Percentiles rank a stretch among this genome's conserved stretches.
phyloP scores from a whole-genome alignment of 64 coral and sea anemone genomes.

The Anthopleura sola region DNA sequence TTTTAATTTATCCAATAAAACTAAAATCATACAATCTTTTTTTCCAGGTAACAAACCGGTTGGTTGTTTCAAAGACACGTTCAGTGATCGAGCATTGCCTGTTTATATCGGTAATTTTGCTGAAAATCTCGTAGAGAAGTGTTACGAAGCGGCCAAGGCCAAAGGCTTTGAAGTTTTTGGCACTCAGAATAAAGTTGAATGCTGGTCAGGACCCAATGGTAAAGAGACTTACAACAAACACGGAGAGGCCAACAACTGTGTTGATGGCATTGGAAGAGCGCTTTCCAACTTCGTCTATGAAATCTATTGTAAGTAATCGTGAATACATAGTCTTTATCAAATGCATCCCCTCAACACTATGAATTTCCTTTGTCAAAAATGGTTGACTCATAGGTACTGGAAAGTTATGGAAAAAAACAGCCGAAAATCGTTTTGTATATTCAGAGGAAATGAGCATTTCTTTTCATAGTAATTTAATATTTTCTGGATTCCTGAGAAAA shows the following conservation, averaged over 20 bases:
- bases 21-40: not conserved
- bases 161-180: not conserved
- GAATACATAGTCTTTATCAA: too few species aligned
- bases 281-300: not conserved
- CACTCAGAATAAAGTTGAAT: not conserved
- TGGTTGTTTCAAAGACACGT: constrained; percentile 3
- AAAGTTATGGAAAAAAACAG: too few species aligned
- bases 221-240: not conserved
- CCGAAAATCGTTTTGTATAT: too few species aligned
- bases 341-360: too few species aligned
- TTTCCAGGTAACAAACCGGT: not conserved
- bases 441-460: too few species aligned
- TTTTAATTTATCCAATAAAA: too few species aligned
- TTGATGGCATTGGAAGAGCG: not conserved
- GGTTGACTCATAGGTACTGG: too few species aligned
- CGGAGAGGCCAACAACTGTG: not conserved
- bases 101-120: not conserved
- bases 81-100: not conserved
- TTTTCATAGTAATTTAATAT: too few species aligned
- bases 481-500: too few species aligned
- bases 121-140: not conserved
- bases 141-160: not conserved
- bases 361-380: too few species aligned
- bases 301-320: constrained; percentile 19
- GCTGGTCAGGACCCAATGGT: not conserved